Conservation (phyloP, 1,140 invertebrate genomes). For the Bombus waltoni region DNA sequence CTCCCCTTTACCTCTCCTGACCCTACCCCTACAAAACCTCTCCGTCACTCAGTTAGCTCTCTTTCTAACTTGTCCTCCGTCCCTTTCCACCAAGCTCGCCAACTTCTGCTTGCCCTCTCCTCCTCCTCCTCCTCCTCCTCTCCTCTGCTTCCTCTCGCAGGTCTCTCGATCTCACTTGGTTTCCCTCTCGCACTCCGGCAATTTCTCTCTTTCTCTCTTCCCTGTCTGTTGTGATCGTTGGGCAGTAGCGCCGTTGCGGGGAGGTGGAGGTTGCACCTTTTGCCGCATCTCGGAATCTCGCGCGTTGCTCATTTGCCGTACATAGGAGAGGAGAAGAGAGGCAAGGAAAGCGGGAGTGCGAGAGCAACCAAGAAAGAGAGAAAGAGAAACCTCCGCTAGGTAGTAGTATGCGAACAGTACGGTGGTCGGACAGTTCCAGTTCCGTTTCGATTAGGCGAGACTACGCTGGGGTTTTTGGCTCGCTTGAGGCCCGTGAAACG, state of each 20-base stretch:
- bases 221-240: conserved; percentile 67
- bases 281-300: conserved; percentile 78
- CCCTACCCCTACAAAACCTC: conserved; percentile 57
- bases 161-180: conserved; percentile 45
- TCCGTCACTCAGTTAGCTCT: conserved; percentile 59
- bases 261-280: conserved; percentile 77
- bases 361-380: conserved; percentile 53
- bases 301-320: conserved; percentile 76
- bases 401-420: conserved; percentile 74
- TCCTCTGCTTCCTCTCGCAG: conserved; percentile 37
- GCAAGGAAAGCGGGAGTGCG: conserved; percentile 43
- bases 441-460: conserved; percentile 77
- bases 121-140: conserved; percentile 26
- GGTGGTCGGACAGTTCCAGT: conserved; percentile 77
- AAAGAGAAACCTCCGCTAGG: conserved; percentile 63
- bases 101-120: conserved; percentile 54
- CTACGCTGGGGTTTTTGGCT: conserved; percentile 66
- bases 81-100: conserved; percentile 55
- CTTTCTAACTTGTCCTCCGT: conserved; percentile 61
- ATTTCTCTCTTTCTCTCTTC: conserved; percentile 51
- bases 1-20: conserved; percentile 46
- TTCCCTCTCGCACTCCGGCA: conserved; percentile 25
- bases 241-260: conserved; percentile 62
- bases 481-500: conserved; percentile 42
- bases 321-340: conserved; percentile 56